Conservation (phyloP, 2,888 invertebrate genomes). For the Agrotis segetum region DNA sequence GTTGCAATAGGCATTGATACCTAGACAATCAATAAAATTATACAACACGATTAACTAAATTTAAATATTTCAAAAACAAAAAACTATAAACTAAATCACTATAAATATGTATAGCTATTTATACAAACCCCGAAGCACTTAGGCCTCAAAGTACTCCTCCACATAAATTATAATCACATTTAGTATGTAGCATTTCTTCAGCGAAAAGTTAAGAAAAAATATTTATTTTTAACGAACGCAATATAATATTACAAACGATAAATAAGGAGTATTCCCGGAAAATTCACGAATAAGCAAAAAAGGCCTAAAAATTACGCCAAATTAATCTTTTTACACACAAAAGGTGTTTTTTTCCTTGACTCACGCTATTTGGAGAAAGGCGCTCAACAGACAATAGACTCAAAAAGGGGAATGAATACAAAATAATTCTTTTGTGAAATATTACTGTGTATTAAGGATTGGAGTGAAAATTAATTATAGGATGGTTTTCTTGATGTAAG, state of each 20-base stretch:
- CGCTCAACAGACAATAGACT: conserved; percentile 21
- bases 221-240: neutral
- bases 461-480: conserved; percentile 21
- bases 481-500: neutral
- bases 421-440: conserved; percentile 9
- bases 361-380: conserved; percentile 8
- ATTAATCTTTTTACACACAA: conserved; percentile 16
- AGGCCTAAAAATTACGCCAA: neutral
- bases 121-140: too few species aligned
- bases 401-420: neutral
- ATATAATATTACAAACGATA: neutral
- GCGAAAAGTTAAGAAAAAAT: too few species aligned
- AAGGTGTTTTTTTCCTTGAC: conserved; percentile 6
- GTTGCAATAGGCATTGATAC: too few species aligned
- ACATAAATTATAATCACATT: too few species aligned
- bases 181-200: too few species aligned
- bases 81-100: too few species aligned
- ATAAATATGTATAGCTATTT: too few species aligned
- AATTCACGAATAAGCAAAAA: neutral
- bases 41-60: too few species aligned
- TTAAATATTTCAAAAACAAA: too few species aligned
- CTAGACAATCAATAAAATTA: too few species aligned
- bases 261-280: neutral
- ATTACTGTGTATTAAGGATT: conserved; percentile 19
- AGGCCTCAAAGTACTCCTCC: too few species aligned